Evolutionary conservation across 2,888 invertebrate genomes (phyloP), one percentile per base, ranked within the genome.

Genomic region (Drosophila neotestacea): DNA sequence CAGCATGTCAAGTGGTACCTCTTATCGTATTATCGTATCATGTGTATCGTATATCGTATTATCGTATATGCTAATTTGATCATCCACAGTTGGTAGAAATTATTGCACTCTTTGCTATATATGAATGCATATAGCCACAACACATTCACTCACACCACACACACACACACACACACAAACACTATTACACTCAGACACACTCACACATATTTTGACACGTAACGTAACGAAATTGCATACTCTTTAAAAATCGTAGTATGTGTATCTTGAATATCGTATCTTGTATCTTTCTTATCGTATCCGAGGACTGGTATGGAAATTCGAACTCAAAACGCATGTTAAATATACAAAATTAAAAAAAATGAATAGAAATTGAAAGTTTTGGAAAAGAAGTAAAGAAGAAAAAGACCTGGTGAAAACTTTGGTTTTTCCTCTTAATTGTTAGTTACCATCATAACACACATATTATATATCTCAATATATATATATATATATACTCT

Each of bases 291-390:
- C 56, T 64, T 64, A 79, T 65, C 75, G 58, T 74, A 80, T 58
- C 38, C 66, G 81, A 75, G 72, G 64, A 75, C 75, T 72, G 75
- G 75, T 79, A 77, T 80, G 77, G 61, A 66, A 58, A 61, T 51
- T 59, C 52, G 34, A 64, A 72, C 61, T 55, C 41, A 67, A 70
- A 60, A 63, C 63, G 79, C 75, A 65, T 64, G 62, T 62, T 67
- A 60, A 56, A 32, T 16, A 32, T 34, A 55, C 38, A 28, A 4
- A 30, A 50, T 22, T 22, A 3, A 22, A 22, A 32, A 6, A 39
- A 27, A 11, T 6, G 64, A 63, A 28, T 39, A 2, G 6, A 11
- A 65, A 44, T 22, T 22, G 16, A 48, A 22, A 16, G 28, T 46
- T 27, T 7, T 27, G 22, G 30, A 59, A 39, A 41, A 4, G 9